A percentile compares a stretch with the other conserved stretches of the same genome.
Evolutionary conservation across 2,888 invertebrate genomes (phyloP).

Genomic region (Neoaliturus tenellus): DNA sequence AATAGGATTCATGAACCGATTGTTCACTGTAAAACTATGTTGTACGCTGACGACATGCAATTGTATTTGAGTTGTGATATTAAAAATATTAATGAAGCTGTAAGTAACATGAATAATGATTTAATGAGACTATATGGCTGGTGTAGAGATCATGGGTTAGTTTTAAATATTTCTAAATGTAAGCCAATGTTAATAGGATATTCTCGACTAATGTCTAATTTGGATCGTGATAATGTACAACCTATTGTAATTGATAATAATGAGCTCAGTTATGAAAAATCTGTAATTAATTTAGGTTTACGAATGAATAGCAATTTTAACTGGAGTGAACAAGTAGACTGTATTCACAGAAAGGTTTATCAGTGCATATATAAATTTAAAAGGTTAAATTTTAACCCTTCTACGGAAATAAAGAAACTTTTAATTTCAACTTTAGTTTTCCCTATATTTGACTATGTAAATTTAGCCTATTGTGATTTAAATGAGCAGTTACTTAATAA

Average conservation of each 20-base stretch:
- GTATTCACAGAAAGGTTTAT: too few species aligned
- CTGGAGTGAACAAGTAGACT: too few species aligned
- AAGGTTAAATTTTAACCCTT: too few species aligned
- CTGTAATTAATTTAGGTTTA: too few species aligned
- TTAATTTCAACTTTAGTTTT: too few species aligned
- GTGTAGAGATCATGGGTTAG: slow-evolving; percentile 18
- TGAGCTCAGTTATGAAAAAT: too few species aligned
- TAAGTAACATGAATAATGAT: not conserved
- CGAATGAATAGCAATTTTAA: too few species aligned
- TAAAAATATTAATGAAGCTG: not conserved
- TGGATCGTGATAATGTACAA: not conserved
- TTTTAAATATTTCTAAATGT: not conserved
- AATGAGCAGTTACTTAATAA: too few species aligned
- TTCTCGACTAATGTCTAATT: not conserved
- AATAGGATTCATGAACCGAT: not conserved
- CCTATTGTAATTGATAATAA: not conserved
- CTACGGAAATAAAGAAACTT: too few species aligned
- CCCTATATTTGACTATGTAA: too few species aligned
- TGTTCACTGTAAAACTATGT: not conserved
- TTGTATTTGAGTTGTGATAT: not conserved
- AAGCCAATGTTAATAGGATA: slow-evolving; percentile 24
- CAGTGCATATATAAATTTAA: too few species aligned
- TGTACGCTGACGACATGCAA: slow-evolving; percentile 5
- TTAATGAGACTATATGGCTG: not conserved
- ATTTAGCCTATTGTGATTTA: too few species aligned